phyloP scores from a whole-genome alignment of 2,888 invertebrate species.

The Eutolmus rufibarbis region DNA sequence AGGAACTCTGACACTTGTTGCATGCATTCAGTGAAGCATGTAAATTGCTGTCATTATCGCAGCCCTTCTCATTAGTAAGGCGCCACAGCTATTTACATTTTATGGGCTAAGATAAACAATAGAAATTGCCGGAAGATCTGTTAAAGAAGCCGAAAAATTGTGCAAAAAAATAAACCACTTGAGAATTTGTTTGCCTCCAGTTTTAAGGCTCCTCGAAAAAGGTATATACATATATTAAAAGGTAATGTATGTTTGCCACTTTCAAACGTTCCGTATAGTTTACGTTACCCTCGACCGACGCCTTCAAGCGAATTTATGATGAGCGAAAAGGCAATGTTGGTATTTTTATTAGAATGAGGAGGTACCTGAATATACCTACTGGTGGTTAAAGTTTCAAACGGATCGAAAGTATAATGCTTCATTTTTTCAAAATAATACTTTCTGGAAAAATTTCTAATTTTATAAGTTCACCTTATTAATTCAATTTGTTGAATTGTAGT shows the following conservation, averaged over 20 bases:
- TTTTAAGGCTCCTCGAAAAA: not conserved
- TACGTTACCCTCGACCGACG: constrained; percentile 1
- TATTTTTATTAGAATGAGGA: not conserved
- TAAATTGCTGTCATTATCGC: constrained; percentile 29
- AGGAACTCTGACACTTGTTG: constrained; percentile 12
- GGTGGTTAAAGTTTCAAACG: not conserved
- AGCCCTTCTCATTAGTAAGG: constrained; percentile 42
- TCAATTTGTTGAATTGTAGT: too few species aligned
- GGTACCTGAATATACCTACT: not conserved
- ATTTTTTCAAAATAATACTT: not conserved
- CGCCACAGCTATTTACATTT: constrained; percentile 47
- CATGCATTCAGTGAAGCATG: constrained; percentile 14
- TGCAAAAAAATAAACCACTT: constrained; percentile 26
- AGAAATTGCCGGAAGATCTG: constrained; percentile 16
- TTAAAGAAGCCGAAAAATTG: constrained; percentile 19
- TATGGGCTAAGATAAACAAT: constrained; percentile 34
- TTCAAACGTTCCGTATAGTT: not conserved
- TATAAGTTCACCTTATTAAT: not conserved
- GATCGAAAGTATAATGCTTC: not conserved
- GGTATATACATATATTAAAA: not conserved
- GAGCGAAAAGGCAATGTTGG: constrained; percentile 10
- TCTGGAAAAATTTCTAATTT: not conserved
- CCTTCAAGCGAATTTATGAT: not conserved
- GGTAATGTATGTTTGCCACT: not conserved
- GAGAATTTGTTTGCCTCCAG: constrained; percentile 1